phyloP scores from a whole-genome alignment of 1,140 invertebrate species.

The Psix sp. region DNA sequence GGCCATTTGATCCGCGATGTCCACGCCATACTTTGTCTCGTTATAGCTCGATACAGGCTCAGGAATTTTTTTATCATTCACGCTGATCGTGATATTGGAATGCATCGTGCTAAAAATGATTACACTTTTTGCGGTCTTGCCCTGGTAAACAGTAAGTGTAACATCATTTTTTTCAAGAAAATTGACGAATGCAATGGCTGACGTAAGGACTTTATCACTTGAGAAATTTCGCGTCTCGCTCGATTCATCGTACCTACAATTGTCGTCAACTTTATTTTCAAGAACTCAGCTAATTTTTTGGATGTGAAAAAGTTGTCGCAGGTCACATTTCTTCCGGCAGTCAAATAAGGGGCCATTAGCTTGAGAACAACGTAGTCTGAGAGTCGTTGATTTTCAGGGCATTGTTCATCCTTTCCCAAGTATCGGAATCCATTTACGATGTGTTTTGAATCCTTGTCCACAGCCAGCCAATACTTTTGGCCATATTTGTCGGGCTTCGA shows the following conservation, averaged over 20 bases:
- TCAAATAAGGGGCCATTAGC: conserved; percentile 52
- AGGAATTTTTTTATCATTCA: background rate
- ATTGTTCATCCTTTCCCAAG: conserved; percentile 63
- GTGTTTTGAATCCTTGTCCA: conserved; percentile 54
- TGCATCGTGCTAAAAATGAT: conserved; percentile 3
- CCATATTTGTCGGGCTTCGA: background rate
- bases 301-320: conserved; percentile 66
- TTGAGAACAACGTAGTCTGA: conserved; percentile 34
- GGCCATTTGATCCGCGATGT: conserved; percentile 40
- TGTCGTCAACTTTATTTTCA: conserved; percentile 35
- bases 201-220: background rate
- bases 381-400: conserved; percentile 19
- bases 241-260: conserved; percentile 49
- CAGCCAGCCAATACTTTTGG: background rate
- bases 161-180: conserved; percentile 16
- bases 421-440: conserved; percentile 69
- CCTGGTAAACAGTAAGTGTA: conserved; percentile 5
- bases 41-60: conserved; percentile 20
- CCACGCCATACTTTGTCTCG: conserved; percentile 23
- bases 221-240: conserved; percentile 8
- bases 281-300: conserved; percentile 31
- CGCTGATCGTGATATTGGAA: background rate
- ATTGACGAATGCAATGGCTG: conserved; percentile 8
- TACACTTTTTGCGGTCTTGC: background rate
- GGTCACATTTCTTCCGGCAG: conserved; percentile 58